Conservation (phyloP, 2,113 vertebrate genomes). For the Boulengeromyrus knoepffleri region DNA sequence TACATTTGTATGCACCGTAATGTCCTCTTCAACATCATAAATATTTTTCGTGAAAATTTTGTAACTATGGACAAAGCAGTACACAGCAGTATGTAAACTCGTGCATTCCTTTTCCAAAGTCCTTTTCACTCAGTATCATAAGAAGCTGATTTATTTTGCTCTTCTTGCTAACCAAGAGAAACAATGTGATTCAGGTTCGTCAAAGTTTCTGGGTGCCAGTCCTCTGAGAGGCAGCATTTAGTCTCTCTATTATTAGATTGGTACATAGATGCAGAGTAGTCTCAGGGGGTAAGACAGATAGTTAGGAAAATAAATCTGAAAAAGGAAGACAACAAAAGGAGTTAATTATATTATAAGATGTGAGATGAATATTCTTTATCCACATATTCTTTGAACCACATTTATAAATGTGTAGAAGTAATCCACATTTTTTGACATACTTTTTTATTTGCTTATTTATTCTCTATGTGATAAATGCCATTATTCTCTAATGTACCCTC, state of each 20-base stretch:
- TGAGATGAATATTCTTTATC: slow-evolving; percentile 6
- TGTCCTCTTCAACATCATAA: neutral
- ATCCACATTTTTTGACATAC: neutral
- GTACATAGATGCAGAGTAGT: slow-evolving; percentile 1
- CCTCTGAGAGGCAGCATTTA: slow-evolving; percentile 19
- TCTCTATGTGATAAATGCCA: neutral
- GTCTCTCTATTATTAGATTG: slow-evolving; percentile 16
- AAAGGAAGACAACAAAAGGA: slow-evolving; percentile 1
- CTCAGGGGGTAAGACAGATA: slow-evolving; percentile 8
- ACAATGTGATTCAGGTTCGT: slow-evolving; percentile 3
- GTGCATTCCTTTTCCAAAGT: neutral
- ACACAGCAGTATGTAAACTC: neutral
- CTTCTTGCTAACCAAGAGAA: neutral
- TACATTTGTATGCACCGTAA: neutral
- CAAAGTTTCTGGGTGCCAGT: slow-evolving; percentile 6
- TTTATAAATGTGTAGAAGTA: neutral
- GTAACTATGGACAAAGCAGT: neutral
- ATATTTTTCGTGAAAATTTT: neutral
- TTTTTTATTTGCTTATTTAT: neutral
- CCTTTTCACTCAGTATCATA: neutral
- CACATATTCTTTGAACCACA: neutral
- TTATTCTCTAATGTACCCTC: neutral
- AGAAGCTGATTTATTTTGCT: neutral
- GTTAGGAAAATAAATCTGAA: slow-evolving; percentile 13
- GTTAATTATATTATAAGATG: slow-evolving; percentile 15